These are phyloP conservation scores for Acronicta psi DNA, from an alignment of 2,888 invertebrate species.

Conservation along the genomic window DNA sequence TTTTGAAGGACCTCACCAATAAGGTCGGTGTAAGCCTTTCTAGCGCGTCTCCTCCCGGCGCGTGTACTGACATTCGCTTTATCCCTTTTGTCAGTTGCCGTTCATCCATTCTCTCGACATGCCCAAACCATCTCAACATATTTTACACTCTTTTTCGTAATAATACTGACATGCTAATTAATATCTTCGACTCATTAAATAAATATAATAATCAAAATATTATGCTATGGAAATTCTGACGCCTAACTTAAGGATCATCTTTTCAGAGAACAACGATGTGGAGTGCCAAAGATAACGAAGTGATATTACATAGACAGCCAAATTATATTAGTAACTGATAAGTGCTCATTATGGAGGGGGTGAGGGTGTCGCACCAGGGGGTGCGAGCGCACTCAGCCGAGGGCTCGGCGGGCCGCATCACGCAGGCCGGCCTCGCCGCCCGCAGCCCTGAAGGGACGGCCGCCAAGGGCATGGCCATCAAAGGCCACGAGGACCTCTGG, in stretches of 20 bases:
- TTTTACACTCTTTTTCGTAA: too few species aligned
- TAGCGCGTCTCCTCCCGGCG: too few species aligned
- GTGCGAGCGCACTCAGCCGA: slow-evolving; percentile 88
- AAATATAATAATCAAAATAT: too few species aligned
- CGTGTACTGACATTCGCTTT: too few species aligned
- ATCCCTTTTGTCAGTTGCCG: too few species aligned
- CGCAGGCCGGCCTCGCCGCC: slow-evolving; percentile 95
- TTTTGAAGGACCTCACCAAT: too few species aligned
- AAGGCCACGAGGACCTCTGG: slow-evolving; percentile 98
- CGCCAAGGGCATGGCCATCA: slow-evolving; percentile 98
- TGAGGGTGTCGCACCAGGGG: slow-evolving; percentile 89
- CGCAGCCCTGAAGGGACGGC: slow-evolving; percentile 97
- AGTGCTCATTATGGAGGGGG: slow-evolving; percentile 81
- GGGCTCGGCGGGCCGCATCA: slow-evolving; percentile 90
- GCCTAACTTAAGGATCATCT: slow-evolving; percentile 4
- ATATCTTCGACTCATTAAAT: slow-evolving; percentile 3
- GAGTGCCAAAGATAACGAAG: slow-evolving; percentile 68
- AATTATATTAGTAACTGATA: slow-evolving; percentile 57
- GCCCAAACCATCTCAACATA: too few species aligned
- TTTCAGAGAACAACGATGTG: slow-evolving; percentile 75
- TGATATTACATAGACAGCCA: slow-evolving; percentile 57
- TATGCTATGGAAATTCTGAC: not conserved
- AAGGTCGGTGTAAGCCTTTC: too few species aligned
- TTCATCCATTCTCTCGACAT: too few species aligned
- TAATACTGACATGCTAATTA: too few species aligned